Percentiles rank a stretch among this genome's conserved stretches.
These are phyloP conservation scores for Stegana nigrithorax DNA, from an alignment of 2,888 invertebrate genomes.

Conservation along the genomic window DNA sequence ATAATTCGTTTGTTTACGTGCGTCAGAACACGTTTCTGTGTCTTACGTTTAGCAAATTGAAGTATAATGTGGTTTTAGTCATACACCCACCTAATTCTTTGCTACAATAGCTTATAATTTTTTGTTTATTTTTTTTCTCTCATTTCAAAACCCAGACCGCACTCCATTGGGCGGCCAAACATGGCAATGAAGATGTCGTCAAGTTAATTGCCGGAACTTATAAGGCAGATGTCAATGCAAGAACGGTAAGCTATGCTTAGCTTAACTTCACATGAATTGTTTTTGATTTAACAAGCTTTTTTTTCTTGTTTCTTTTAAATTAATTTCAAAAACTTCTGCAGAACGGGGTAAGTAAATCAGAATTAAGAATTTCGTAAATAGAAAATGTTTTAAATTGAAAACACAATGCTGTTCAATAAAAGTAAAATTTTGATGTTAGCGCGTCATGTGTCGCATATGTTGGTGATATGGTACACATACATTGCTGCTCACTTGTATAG, in stretches of 20 bases:
- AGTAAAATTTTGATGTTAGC: conserved; percentile 5
- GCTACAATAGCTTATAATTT: background rate
- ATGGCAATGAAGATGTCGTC: conserved; percentile 90
- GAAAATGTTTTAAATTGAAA: conserved; percentile 23
- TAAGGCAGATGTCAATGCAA: conserved; percentile 85
- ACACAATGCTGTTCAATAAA: background rate
- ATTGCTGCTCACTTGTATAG: too few relatives aligned
- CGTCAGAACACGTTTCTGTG: background rate
- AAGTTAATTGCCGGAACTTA: conserved; percentile 92
- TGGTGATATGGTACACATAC: too few relatives aligned
- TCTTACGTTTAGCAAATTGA: too few relatives aligned
- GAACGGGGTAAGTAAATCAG: conserved; percentile 66
- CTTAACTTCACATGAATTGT: conserved; percentile 2
- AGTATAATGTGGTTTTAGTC: too few relatives aligned
- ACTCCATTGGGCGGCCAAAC: conserved; percentile 96
- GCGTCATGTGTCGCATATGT: conserved; percentile 49
- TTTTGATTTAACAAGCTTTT: conserved; percentile 11
- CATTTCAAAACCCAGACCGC: conserved; percentile 81
- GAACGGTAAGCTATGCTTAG: conserved; percentile 74
- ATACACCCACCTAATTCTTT: background rate
- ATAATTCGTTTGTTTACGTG: background rate
- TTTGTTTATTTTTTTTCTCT: background rate
- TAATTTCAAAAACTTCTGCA: conserved; percentile 29
- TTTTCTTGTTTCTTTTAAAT: conserved; percentile 26
- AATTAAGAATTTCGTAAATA: conserved; percentile 45